Percentiles rank a stretch among this genome's conserved stretches.
Conservation (phyloP, 2,888 invertebrate genomes). For the Pecten maximus region DNA sequence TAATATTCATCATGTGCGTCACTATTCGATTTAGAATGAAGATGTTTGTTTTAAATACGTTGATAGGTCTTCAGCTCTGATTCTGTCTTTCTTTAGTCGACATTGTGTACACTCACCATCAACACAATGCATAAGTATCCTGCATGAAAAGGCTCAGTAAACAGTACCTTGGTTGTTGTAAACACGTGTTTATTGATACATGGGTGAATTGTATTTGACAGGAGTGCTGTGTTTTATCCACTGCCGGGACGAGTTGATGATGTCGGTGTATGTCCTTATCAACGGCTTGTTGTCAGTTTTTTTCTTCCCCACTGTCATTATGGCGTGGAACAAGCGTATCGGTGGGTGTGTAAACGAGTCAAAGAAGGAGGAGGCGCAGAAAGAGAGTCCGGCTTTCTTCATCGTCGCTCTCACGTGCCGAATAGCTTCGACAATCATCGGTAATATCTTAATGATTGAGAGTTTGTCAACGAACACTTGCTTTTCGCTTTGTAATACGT, state of each 20-base stretch:
- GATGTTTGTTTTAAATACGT: too few species aligned
- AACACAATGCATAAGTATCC: too few species aligned
- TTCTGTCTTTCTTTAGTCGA: too few species aligned
- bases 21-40: too few species aligned
- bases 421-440: background rate
- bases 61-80: too few species aligned
- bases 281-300: slow-evolving; percentile 65
- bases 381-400: slow-evolving; percentile 53
- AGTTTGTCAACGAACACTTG: too few species aligned
- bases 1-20: background rate
- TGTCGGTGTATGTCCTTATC: slow-evolving; percentile 56
- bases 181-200: too few species aligned
- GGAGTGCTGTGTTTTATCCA: slow-evolving; percentile 52
- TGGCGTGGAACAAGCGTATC: slow-evolving; percentile 64
- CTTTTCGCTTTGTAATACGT: too few species aligned
- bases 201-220: slow-evolving; percentile 31
- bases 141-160: too few species aligned
- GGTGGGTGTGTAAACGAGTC: slow-evolving; percentile 62
- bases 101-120: too few species aligned
- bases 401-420: slow-evolving; percentile 44
- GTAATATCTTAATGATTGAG: too few species aligned
- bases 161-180: too few species aligned
- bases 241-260: slow-evolving; percentile 53
- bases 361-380: slow-evolving; percentile 49
- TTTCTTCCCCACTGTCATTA: slow-evolving; percentile 62